Percentiles rank a stretch among this genome's conserved stretches.
Evolutionary conservation across 1,140 invertebrate genomes (phyloP).

Genomic region (Leptopilina clavipes): DNA sequence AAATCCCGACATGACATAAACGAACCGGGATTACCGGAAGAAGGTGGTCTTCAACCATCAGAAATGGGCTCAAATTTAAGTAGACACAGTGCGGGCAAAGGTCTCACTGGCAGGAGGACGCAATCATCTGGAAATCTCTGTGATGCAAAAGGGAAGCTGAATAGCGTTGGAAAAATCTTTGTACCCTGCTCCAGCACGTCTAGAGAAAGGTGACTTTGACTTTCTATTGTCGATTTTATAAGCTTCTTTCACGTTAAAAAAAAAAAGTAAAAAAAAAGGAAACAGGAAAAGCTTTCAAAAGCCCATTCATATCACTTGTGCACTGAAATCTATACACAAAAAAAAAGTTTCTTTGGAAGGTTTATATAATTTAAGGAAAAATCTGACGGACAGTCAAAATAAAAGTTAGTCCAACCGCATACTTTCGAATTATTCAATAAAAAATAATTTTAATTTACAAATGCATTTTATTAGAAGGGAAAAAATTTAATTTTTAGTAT

Average conservation of each 20-base stretch:
- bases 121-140: slow-evolving; percentile 80
- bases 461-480: no score
- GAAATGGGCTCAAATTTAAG: slow-evolving; percentile 85
- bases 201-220: slow-evolving; percentile 68
- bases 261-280: background rate
- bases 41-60: slow-evolving; percentile 42
- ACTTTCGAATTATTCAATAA: no score
- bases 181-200: slow-evolving; percentile 66
- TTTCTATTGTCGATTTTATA: slow-evolving; percentile 27
- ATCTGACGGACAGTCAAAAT: no score
- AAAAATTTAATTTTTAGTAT: no score
- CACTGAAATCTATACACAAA: background rate
- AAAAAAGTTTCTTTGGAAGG: no score
- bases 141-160: slow-evolving; percentile 70
- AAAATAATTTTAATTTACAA: no score
- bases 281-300: slow-evolving; percentile 6
- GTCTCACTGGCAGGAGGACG: slow-evolving; percentile 80
- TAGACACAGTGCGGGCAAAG: slow-evolving; percentile 80
- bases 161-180: slow-evolving; percentile 72
- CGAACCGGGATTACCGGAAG: slow-evolving; percentile 36
- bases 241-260: slow-evolving; percentile 8
- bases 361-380: no score
- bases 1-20: slow-evolving; percentile 54
- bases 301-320: slow-evolving; percentile 15
- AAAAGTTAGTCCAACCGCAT: no score